A percentile compares a stretch with the other conserved stretches of the same genome.
phyloP scores from a whole-genome alignment of 2,113 vertebrate species.

The Trogon melanurus region DNA sequence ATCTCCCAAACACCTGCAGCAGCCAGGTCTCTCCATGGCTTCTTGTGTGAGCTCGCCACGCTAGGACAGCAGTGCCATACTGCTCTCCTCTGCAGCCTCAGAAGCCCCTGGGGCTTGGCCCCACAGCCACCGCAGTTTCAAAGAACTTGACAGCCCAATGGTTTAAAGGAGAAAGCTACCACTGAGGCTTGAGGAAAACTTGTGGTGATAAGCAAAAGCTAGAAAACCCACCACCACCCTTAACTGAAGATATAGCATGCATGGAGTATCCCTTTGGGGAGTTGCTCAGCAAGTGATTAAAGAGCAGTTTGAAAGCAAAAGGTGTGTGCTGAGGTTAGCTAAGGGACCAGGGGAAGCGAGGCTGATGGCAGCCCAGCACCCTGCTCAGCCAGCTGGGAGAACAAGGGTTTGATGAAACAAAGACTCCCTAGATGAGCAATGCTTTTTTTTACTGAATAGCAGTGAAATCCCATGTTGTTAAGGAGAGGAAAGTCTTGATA shows the following conservation, averaged over 20 bases:
- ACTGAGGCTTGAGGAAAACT: background rate
- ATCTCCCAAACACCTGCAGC: background rate
- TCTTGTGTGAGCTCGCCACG: rapidly evolving
- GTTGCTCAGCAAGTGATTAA: background rate
- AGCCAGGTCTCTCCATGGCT: background rate
- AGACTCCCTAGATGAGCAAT: background rate
- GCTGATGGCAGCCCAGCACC: background rate
- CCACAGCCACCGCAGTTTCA: background rate
- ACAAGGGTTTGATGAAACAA: background rate
- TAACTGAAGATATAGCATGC: background rate
- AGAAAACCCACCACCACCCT: background rate
- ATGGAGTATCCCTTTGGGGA: background rate
- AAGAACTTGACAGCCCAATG: background rate
- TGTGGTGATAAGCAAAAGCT: background rate
- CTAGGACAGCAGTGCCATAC: rapidly evolving
- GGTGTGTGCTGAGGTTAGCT: background rate
- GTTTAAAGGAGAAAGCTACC: background rate
- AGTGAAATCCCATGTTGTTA: background rate
- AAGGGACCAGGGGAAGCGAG: background rate
- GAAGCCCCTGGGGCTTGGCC: background rate
- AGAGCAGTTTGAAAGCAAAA: background rate
- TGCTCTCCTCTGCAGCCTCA: background rate
- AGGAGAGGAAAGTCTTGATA: background rate
- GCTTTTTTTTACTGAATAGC: background rate
- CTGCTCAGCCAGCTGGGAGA: background rate